Evolutionary conservation across 2,888 invertebrate species (phyloP).

Genomic region (Synergus laeviventris): DNA sequence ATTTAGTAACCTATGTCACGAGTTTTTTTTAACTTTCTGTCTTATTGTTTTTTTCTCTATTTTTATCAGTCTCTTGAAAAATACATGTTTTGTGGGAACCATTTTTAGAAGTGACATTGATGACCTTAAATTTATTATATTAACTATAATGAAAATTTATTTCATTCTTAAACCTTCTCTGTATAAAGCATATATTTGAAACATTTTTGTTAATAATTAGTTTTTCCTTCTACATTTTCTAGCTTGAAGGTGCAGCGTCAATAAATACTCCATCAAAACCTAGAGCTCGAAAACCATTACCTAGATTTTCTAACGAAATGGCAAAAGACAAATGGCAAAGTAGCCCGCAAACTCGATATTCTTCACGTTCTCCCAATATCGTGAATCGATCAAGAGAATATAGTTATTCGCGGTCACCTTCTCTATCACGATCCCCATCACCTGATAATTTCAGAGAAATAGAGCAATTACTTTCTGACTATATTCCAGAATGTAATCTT

Average conservation of each 20-base stretch:
- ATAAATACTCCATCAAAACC: neutral
- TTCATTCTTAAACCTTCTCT: neutral
- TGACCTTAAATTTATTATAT: neutral
- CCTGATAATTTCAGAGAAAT: neutral
- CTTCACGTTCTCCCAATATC: neutral
- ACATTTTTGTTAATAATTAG: no score
- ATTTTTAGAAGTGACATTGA: neutral
- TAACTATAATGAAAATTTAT: neutral
- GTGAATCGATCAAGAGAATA: neutral
- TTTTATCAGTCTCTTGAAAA: neutral
- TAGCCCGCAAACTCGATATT: neutral
- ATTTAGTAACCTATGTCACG: neutral
- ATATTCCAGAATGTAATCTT: neutral
- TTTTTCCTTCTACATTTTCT: neutral
- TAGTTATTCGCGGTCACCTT: neutral
- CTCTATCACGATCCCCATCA: neutral
- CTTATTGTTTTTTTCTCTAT: neutral
- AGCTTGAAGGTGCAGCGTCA: neutral
- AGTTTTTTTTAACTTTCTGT: neutral
- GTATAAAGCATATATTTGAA: no score
- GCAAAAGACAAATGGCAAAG: neutral
- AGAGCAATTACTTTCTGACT: neutral
- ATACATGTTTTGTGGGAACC: neutral
- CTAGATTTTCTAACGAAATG: slow-evolving; percentile 16
- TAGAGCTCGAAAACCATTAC: neutral